Evolutionary conservation across 2,797 vertebrate genomes (phyloP), one percentile per base, ranked within the genome.

Genomic region (Distichodus sexfasciatus): DNA sequence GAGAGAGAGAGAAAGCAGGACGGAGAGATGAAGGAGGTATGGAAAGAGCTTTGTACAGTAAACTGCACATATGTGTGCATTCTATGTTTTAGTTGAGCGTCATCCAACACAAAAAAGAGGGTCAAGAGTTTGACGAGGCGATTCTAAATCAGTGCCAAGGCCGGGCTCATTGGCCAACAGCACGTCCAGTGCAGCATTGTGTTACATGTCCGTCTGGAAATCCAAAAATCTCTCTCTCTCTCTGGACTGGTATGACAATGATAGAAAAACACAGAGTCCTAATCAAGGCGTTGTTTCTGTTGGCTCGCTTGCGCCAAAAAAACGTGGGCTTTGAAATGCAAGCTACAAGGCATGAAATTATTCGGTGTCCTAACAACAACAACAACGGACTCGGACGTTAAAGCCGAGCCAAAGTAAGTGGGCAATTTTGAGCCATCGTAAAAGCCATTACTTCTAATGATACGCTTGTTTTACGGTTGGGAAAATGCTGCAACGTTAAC

Each of bases 271-370:
- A 74, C 21, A 33, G 38, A 75, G 67, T 33, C 48, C 67, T 76
- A 76, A 81, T 78, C 66, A 80, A 68, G 69, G 41, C 59, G 36
- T 24, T 77, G 66, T 81, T 79, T 63, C 66, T 57, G 14, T 81
- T 83, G 79, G 79, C 78, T 71, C 33, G 50, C 47, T n/a, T n/a
- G n/a, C n/a, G n/a, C 17, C 46, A 59, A 44, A 71, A 68, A 72
- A 79, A 63, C 55, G 54, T 66, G 72, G 26, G 43, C 51, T 64
- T 76, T 74, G 35, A 72, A 68, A 72, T 76, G 54, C 53, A 44
- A 78, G 75, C 67, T 69, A 73, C 69, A 48, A 72, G 62, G 53
- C 41, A 63, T 50, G 38, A 65, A 70, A 77, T 74, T 26, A 74
- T 54, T 59, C 21, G 21, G 41, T 54, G 58, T 75, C 59, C 46